Conservation (phyloP, 2,888 invertebrate species). For the Conops quadrifasciatus region DNA sequence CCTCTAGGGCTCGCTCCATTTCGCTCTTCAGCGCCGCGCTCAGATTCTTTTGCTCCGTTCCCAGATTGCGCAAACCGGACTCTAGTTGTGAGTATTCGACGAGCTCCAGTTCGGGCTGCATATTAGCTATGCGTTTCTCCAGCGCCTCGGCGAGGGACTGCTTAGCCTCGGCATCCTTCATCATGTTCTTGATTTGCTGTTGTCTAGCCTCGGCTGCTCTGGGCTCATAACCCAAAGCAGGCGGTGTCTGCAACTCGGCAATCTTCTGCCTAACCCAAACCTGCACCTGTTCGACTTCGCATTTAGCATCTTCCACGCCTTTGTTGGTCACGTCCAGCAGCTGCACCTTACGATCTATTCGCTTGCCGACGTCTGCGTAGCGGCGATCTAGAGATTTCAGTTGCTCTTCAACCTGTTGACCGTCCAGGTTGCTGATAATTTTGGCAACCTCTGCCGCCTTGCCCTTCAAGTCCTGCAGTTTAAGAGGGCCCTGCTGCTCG, state of each 20-base stretch:
- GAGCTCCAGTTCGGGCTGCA: slow-evolving; percentile 85
- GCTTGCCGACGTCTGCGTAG: slow-evolving; percentile 83
- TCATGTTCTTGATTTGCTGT: slow-evolving; percentile 75
- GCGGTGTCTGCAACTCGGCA: slow-evolving; percentile 72
- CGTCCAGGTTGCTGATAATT: slow-evolving; percentile 85
- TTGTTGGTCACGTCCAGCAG: slow-evolving; percentile 84
- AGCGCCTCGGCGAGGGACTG: slow-evolving; percentile 83
- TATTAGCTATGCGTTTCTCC: slow-evolving; percentile 82
- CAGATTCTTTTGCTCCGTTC: slow-evolving; percentile 79
- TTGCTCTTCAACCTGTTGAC: slow-evolving; percentile 91
- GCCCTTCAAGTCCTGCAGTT: slow-evolving; percentile 75
- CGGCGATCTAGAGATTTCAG: slow-evolving; percentile 85
- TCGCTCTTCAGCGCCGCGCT: slow-evolving; percentile 76
- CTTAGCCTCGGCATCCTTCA: slow-evolving; percentile 87
- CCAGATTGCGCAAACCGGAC: slow-evolving; percentile 75
- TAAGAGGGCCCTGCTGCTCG: slow-evolving; percentile 75
- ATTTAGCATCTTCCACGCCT: slow-evolving; percentile 81
- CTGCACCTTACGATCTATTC: slow-evolving; percentile 84
- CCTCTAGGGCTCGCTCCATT: slow-evolving; percentile 75
- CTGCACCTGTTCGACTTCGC: slow-evolving; percentile 80
- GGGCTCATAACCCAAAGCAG: slow-evolving; percentile 79
- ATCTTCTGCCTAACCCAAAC: slow-evolving; percentile 83
- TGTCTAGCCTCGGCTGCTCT: slow-evolving; percentile 79
- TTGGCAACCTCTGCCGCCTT: slow-evolving; percentile 78
- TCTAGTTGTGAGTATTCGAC: slow-evolving; percentile 84